Conservation (phyloP, 2,888 invertebrate genomes). For the Onthophagus sagittarius region DNA sequence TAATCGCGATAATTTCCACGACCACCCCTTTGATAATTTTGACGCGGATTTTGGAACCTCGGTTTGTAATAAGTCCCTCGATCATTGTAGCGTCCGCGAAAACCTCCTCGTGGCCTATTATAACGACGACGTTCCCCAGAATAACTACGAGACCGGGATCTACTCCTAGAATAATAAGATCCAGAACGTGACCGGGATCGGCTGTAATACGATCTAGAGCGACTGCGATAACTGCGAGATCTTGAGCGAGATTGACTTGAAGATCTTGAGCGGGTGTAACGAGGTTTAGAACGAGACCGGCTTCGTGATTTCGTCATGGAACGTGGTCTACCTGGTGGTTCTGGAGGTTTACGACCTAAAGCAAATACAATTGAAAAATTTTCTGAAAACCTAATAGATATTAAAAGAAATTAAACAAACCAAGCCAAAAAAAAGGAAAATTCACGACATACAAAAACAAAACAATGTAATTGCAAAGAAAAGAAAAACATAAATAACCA, state of each 20-base stretch:
- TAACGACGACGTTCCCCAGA: constrained; percentile 53
- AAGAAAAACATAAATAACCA: constrained; percentile 12
- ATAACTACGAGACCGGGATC: constrained; percentile 57
- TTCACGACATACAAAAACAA: neutral
- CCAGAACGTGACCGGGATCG: constrained; percentile 51
- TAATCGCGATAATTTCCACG: constrained; percentile 44
- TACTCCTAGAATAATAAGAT: constrained; percentile 55
- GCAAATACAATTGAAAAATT: neutral
- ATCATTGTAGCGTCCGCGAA: constrained; percentile 52
- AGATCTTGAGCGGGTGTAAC: constrained; percentile 42
- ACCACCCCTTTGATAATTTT: constrained; percentile 50
- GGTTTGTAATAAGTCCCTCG: constrained; percentile 78
- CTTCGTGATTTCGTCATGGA: constrained; percentile 60
- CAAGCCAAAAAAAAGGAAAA: no score
- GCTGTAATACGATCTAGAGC: constrained; percentile 62
- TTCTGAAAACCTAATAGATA: neutral
- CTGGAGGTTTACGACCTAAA: constrained; percentile 42
- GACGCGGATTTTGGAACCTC: constrained; percentile 63
- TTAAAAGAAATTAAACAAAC: neutral
- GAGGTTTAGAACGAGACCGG: constrained; percentile 60
- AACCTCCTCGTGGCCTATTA: constrained; percentile 52
- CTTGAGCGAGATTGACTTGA: constrained; percentile 52
- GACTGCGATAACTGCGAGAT: constrained; percentile 46
- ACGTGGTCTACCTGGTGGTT: constrained; percentile 48
- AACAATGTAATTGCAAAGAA: neutral